These are phyloP conservation scores for Lasioglossum vierecki DNA, from an alignment of 2,888 invertebrate genomes.

Conservation along the genomic window DNA sequence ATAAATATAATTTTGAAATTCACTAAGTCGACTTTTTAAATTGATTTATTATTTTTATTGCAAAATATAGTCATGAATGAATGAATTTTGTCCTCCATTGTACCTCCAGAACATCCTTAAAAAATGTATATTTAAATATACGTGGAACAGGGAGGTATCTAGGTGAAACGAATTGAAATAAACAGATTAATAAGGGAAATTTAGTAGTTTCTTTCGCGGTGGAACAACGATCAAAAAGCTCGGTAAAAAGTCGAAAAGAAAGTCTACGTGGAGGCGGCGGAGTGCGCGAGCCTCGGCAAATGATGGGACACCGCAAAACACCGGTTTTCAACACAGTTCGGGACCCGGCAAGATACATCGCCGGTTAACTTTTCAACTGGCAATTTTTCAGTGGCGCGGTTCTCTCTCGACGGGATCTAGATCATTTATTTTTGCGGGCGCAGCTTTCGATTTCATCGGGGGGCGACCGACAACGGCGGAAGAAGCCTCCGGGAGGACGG, in stretches of 20 bases:
- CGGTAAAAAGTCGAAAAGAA: neutral
- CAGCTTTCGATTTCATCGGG: slow-evolving; percentile 52
- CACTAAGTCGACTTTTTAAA: no score
- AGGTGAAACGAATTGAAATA: no score
- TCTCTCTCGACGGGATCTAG: slow-evolving; percentile 10
- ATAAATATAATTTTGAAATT: no score
- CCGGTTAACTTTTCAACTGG: neutral
- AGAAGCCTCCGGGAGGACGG: neutral
- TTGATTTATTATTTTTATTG: no score
- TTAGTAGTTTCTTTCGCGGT: neutral
- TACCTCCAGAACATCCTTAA: no score
- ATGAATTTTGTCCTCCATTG: no score
- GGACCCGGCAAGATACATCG: neutral
- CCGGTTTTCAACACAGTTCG: neutral
- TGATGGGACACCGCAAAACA: neutral
- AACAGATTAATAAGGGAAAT: neutral
- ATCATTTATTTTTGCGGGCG: slow-evolving; percentile 43
- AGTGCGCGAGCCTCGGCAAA: neutral
- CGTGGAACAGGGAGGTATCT: no score
- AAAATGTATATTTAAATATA: no score
- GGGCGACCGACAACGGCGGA: neutral
- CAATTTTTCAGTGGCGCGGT: slow-evolving; percentile 8
- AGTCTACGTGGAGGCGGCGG: neutral
- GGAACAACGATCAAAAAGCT: neutral
- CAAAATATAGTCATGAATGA: no score